Base-by-base conservation (phyloP, 2,888 invertebrate genomes). In the Philonicus albiceps region DNA sequence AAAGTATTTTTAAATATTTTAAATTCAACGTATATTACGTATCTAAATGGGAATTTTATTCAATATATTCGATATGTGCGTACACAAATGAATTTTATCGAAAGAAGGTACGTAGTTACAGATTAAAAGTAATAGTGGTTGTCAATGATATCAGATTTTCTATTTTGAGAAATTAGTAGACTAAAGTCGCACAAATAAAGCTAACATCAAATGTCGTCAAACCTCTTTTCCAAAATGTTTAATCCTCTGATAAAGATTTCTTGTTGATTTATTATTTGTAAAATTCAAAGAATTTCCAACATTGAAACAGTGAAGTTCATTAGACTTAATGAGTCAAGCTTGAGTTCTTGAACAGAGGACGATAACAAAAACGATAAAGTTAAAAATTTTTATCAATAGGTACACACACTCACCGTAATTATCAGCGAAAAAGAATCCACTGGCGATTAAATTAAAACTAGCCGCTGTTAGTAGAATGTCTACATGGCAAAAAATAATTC, bases 341-440 rank as follows among this genome's bases (percentile, higher is more conserved):
- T 76, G 5, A 7, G n/a, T 76, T 76, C 37, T 11, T 76, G 37
- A 31, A 74, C 7, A 74, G n/a, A 34, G 2, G 13, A 43, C 22
- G 76, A 76, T 76, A 76, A 40, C 76, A 76, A 76, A 37, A 22
- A 40, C 19, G 34, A 76, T 27, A 76, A 76, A 43, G 37, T 1
- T 40, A 80, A 30, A 31, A 1, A 2, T 16, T 22, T 49, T 80
- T 80, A 80, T 80, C 80, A 49, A 30, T 30, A 53, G 53, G 8
- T 76, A 76, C 22, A 76, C 22, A 40, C 76, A 76, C 91, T 91
- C 87, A 91, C 91, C 91, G 85, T 89, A 89, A 30, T 90, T 89
- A 87, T 90, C 89, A 72, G 89, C 90, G 88, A 91, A 91, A 88
- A 91, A 91, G 87, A 91, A 91, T 53, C 91, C 90, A 85, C 91